Evolutionary conservation across 2,888 invertebrate species (phyloP), one percentile per base, ranked within the genome.

Genomic region (Cyclophora albipunctata): DNA sequence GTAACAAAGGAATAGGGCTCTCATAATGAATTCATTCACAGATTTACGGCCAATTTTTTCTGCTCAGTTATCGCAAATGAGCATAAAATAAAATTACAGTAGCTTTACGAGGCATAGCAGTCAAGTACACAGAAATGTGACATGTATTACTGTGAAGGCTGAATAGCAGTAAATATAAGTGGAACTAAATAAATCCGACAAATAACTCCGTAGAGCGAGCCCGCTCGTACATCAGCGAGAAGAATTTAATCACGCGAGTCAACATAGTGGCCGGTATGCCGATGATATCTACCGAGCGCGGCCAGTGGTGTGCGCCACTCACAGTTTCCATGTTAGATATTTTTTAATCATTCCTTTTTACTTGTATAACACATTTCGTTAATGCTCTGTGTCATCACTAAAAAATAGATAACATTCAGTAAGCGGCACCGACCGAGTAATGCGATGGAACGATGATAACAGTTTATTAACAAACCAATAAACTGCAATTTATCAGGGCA

Each of bases 191-290:
- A 62, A 69, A 60, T 59, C 63, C 64, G 70, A 71, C 71, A 74
- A 79, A 76, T 75, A 78, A 73, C 68, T 73, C 59, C 60, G 62
- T 55, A 61, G 67, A 67, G 64, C 62, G 67, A 65, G 67, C 64
- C 60, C 62, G 64, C 62, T 57, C 67, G 67, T 76, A 74, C 71
- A 75, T 76, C 75, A 75, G 69, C 59, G 66, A 60, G 62, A 84
- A 77, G 84, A 85, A 86, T 86, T 86, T 86, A 85, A 86, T 86
- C 85, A 84, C 67, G 71, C 68, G 69, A 79, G 75, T 75, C 74
- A 76, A 79, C 78, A 73, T 73, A 72, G 77, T 67, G 72, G 68
- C 64, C 70, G 75, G 81, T 76, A 83, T 78, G 71, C 75, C 79
- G 81, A 84, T 84, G 76, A 84, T 84, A 85, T 84, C 84, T 80